Evolutionary conservation across 2,797 vertebrate genomes (phyloP), one percentile per base, ranked within the genome.

Genomic region (Typhlichthys eigenmanni): DNA sequence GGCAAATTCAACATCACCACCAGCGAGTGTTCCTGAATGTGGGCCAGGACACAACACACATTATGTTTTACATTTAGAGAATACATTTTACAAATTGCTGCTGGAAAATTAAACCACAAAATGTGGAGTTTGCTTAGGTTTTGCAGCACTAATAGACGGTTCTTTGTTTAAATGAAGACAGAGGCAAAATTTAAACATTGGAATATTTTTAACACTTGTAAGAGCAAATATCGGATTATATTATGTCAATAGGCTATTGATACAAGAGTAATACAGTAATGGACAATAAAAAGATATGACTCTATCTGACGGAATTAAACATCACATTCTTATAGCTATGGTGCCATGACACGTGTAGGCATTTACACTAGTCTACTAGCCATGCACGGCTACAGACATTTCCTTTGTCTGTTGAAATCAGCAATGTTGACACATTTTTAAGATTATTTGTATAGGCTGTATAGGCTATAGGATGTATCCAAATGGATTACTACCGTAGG

Each of bases 401-500:
- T 55, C 72, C 75, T 87, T 87, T 85, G 80, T 87, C 69, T 87
- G 55, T 68, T 74, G 59, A 65, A 76, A 76, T 43, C 38, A 43
- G 38, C 38, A 43, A 9, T 43, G 38, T 43, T 7, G 9, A 8
- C 38, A 43, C 8, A 43, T 43, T 9, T 29, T 29, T 29, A 43
- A 9, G 38, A 43, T 9, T 7, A 43, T 43, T 43, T 9, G 38
- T 43, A 43, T 43, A 9, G 38, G 24, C 24, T 29, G 24, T 29
- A 29, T 29, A 29, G 24, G 24, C 24, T 29, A 29, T 29, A 29
- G 24, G 24, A 4, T 29, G 17, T 3, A 14, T 34, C 51, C 46
- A 64, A 38, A 34, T 0, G 16, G 34, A 58, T 29, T 47, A 2
- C 24, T 29, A 29, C 24, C 4, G 24, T 29, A 29, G 24, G 9